These are phyloP conservation scores for Mamestra configurata DNA, from an alignment of 1,140 invertebrate species.

Conservation along the genomic window DNA sequence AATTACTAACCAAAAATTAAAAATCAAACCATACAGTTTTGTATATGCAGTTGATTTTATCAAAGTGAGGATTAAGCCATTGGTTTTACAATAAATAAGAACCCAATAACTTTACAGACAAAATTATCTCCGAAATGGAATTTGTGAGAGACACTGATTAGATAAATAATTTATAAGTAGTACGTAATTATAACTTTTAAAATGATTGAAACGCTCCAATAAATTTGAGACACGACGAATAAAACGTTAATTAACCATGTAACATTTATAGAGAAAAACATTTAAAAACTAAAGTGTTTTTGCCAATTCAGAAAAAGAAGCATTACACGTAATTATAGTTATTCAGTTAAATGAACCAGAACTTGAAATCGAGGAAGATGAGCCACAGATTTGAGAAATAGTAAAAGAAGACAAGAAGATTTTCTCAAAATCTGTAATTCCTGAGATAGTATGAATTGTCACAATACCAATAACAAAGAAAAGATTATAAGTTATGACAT, in stretches of 20 bases:
- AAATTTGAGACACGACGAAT: background rate
- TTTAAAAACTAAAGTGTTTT: background rate
- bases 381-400: background rate
- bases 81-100: background rate
- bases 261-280: slow-evolving; percentile 2
- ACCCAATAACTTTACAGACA: slow-evolving; percentile 10
- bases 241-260: slow-evolving; percentile 19
- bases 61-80: no score
- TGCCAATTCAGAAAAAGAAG: background rate
- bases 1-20: no score
- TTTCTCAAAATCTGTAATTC: background rate
- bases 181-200: slow-evolving; percentile 12
- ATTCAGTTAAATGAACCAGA: background rate
- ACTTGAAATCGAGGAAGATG: background rate
- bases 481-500: background rate
- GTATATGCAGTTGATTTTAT: no score
- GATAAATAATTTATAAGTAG: slow-evolving; percentile 19
- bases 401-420: background rate
- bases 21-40: no score
- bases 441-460: background rate
- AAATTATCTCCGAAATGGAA: background rate
- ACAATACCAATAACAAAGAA: background rate
- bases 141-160: background rate
- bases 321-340: background rate
- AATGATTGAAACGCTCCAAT: slow-evolving; percentile 37